Evolutionary conservation across 2,888 invertebrate species (phyloP).

Genomic region (Bhutanitis thaidina): DNA sequence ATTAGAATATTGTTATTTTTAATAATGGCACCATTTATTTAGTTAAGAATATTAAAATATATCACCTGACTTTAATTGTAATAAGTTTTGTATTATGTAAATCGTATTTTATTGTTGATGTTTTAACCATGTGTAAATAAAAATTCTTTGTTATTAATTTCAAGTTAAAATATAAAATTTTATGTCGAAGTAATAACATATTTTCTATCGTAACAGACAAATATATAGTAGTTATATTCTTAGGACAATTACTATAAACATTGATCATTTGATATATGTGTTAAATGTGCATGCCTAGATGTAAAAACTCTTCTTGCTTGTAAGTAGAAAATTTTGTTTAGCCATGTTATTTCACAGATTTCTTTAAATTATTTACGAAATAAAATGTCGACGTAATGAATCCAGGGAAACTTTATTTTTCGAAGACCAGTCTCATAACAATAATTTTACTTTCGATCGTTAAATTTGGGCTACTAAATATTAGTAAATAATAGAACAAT

Average conservation of each 20-base stretch:
- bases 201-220: background rate
- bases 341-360: conserved; percentile 1
- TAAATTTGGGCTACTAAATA: too few species aligned
- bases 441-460: too few species aligned
- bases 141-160: conserved; percentile 16
- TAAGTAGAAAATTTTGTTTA: conserved; percentile 12
- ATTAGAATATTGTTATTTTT: too few species aligned
- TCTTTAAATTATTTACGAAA: conserved; percentile 20
- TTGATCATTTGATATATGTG: background rate
- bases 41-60: background rate
- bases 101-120: conserved; percentile 31
- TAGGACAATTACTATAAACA: background rate
- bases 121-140: conserved; percentile 34
- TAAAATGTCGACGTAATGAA: conserved; percentile 30
- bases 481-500: too few species aligned
- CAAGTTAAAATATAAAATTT: background rate
- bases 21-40: background rate
- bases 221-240: background rate
- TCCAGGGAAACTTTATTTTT: conserved; percentile 21
- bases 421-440: background rate
- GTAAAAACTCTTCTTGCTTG: conserved; percentile 6
- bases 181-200: background rate
- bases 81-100: background rate
- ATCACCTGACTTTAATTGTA: background rate
- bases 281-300: conserved; percentile 17